A percentile compares a stretch with the other conserved stretches of the same genome.
phyloP scores from a whole-genome alignment of 2,888 invertebrate species.

The Drosophila macrospina region DNA sequence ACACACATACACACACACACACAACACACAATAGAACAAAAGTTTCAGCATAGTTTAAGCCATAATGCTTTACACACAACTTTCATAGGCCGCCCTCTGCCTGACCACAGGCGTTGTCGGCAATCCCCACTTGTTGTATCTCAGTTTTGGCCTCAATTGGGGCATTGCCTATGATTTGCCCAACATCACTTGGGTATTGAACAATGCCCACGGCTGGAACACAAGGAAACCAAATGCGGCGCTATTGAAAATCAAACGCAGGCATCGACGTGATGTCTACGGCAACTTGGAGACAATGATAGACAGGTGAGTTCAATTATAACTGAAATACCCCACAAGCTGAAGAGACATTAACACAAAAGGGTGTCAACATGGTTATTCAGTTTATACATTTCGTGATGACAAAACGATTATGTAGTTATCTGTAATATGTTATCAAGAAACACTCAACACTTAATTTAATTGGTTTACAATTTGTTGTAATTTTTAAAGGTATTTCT shows the following conservation, averaged over 20 bases:
- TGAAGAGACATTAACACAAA: background rate
- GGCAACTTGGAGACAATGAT: slow-evolving; percentile 89
- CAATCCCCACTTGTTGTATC: slow-evolving; percentile 87
- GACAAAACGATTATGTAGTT: background rate
- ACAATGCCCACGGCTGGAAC: slow-evolving; percentile 79
- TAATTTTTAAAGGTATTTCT: too few species aligned
- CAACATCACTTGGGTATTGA: slow-evolving; percentile 86
- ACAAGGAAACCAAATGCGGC: slow-evolving; percentile 46
- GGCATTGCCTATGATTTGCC: slow-evolving; percentile 89
- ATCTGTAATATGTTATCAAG: too few species aligned
- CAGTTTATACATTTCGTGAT: too few species aligned
- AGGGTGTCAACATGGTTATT: too few species aligned
- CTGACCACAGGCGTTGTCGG: slow-evolving; percentile 87
- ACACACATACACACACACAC: slow-evolving; percentile 28
- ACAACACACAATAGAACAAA: slow-evolving; percentile 11
- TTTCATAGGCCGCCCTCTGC: slow-evolving; percentile 86
- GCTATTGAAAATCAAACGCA: slow-evolving; percentile 84
- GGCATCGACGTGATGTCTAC: slow-evolving; percentile 89
- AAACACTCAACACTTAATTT: too few species aligned
- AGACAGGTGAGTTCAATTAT: slow-evolving; percentile 87
- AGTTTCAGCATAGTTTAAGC: slow-evolving; percentile 38
- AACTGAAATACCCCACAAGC: slow-evolving; percentile 8
- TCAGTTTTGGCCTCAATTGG: slow-evolving; percentile 89
- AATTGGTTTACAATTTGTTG: too few species aligned
- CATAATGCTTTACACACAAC: slow-evolving; percentile 28